phyloP scores from a whole-genome alignment of 2,113 vertebrate species.

The Silurus asotus region DNA sequence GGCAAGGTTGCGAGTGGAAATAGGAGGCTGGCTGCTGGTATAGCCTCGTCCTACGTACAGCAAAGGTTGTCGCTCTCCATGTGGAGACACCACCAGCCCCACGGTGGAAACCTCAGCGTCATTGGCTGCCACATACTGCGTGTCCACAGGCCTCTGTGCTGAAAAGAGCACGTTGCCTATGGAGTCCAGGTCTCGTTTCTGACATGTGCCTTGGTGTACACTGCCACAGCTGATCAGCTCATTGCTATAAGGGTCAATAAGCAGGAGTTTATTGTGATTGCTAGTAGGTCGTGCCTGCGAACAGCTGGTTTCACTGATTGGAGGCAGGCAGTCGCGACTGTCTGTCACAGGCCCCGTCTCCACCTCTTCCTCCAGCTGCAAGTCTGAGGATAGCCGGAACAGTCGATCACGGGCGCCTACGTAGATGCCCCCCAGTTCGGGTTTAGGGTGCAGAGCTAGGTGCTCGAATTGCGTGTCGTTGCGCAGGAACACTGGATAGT shows the following conservation, averaged over 20 bases:
- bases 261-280: conserved; percentile 93
- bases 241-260: conserved; percentile 79
- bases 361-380: conserved; percentile 71
- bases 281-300: conserved; percentile 83
- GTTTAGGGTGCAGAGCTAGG: conserved; percentile 85
- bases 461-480: conserved; percentile 86
- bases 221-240: conserved; percentile 94
- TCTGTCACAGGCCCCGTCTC: conserved; percentile 86
- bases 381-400: conserved; percentile 82
- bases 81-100: conserved; percentile 83
- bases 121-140: conserved; percentile 94
- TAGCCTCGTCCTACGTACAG: conserved; percentile 93
- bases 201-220: conserved; percentile 91
- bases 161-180: conserved; percentile 79
- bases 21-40: conserved; percentile 93
- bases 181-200: conserved; percentile 81
- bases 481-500: conserved; percentile 74
- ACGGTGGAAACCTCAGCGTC: conserved; percentile 93
- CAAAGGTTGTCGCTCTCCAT: conserved; percentile 76
- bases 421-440: conserved; percentile 80
- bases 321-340: conserved; percentile 91
- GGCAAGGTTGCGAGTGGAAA: conserved; percentile 89
- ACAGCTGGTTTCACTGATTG: conserved; percentile 83
- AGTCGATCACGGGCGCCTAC: conserved; percentile 88
- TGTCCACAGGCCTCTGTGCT: conserved; percentile 87